Percentiles rank a stretch among this genome's conserved stretches.
phyloP scores from a whole-genome alignment of 2,113 vertebrate genomes.

The Cyprinodon variegatus region DNA sequence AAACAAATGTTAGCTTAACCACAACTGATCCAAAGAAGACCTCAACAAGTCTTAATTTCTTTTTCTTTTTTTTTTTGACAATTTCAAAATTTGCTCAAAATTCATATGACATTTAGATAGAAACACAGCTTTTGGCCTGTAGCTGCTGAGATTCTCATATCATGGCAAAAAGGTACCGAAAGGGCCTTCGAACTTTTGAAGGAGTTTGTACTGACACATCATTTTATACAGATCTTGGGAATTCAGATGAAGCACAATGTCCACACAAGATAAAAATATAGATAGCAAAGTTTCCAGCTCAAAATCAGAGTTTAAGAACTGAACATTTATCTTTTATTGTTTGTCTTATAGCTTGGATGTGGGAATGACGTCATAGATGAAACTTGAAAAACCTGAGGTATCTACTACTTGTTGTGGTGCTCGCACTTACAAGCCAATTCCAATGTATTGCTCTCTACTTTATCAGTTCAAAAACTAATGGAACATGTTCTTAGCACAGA shows the following conservation, averaged over 20 bases:
- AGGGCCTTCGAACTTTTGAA: not conserved
- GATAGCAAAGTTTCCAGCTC: not conserved
- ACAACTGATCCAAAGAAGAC: no score
- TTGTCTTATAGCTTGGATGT: not conserved
- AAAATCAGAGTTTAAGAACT: not conserved
- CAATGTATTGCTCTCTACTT: not conserved
- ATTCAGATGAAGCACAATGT: not conserved
- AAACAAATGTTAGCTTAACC: no score
- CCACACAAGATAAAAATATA: not conserved
- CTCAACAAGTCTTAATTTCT: no score
- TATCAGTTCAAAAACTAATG: not conserved
- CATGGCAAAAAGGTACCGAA: no score
- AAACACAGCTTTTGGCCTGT: no score
- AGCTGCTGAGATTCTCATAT: no score
- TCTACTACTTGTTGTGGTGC: not conserved
- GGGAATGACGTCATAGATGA: no score
- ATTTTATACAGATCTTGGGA: not conserved
- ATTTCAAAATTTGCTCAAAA: not conserved
- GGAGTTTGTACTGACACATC: not conserved
- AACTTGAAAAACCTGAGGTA: not conserved
- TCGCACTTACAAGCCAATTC: not conserved
- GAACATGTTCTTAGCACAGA: not conserved
- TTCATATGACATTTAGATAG: no score
- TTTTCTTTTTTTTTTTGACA: no score
- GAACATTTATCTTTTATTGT: not conserved